phyloP scores from a whole-genome alignment of 1,140 invertebrate genomes.

The Pygmarrhopalites habei region DNA sequence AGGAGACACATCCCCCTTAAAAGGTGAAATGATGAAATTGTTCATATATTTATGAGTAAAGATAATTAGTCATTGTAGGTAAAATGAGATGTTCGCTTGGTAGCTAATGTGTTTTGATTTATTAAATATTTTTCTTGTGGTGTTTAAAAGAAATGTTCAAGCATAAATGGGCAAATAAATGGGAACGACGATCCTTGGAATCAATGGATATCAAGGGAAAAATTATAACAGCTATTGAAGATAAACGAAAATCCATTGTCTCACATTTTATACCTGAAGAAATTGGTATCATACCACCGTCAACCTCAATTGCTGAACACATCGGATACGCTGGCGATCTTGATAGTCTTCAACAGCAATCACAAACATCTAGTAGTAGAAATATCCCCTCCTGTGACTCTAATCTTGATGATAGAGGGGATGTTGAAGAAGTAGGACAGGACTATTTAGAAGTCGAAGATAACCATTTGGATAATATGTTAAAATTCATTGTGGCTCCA shows the following conservation, averaged over 20 bases:
- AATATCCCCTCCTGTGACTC: no score
- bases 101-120: no score
- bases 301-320: constrained; percentile 21
- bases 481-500: constrained; percentile 13
- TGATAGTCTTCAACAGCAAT: background rate
- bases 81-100: no score
- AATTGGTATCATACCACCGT: constrained; percentile 9
- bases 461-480: constrained; percentile 6
- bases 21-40: no score
- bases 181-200: constrained; percentile 32
- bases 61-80: no score
- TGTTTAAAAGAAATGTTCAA: constrained; percentile 38
- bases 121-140: no score
- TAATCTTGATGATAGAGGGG: constrained; percentile 1
- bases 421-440: constrained; percentile 24
- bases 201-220: constrained; percentile 36
- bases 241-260: constrained; percentile 34
- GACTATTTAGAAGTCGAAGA: constrained; percentile 18
- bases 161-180: constrained; percentile 36
- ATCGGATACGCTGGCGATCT: constrained; percentile 14
- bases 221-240: constrained; percentile 38
- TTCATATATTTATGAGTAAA: no score
- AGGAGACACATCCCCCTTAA: constrained; percentile 34
- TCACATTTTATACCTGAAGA: constrained; percentile 37
- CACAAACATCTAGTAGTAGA: no score